Conservation (phyloP, 2,888 invertebrate species). For the Galeruca laticollis region DNA sequence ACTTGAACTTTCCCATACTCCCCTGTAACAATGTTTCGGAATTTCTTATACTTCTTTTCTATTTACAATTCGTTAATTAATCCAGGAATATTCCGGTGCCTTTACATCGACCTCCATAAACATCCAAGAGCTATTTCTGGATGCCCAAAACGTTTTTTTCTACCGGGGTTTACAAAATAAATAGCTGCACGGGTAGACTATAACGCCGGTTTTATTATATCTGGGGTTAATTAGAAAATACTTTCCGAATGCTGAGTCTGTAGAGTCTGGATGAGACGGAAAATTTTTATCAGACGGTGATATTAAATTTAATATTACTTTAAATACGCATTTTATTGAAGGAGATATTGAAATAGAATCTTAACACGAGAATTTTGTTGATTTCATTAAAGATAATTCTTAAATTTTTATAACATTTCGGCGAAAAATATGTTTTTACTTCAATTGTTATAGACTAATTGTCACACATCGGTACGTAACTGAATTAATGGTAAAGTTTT, state of each 20-base stretch:
- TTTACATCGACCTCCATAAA: conserved; percentile 26
- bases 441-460: too few species aligned
- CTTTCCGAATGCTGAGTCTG: conserved; percentile 30
- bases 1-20: not conserved
- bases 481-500: too few species aligned
- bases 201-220: conserved; percentile 35
- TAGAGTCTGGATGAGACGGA: conserved; percentile 25
- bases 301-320: conserved; percentile 31
- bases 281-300: conserved; percentile 20
- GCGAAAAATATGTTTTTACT: too few species aligned
- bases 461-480: too few species aligned
- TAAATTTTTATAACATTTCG: too few species aligned
- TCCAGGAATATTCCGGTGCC: conserved; percentile 16
- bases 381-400: too few species aligned
- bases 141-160: conserved; percentile 21
- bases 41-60: not conserved
- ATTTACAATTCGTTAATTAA: conserved; percentile 22
- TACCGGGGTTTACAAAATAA: conserved; percentile 20
- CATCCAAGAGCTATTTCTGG: conserved; percentile 19
- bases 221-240: conserved; percentile 37
- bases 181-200: conserved; percentile 32
- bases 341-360: not conserved
- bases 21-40: not conserved
- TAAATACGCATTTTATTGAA: conserved; percentile 7
- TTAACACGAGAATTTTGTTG: too few species aligned